Conservation (phyloP, 2,797 vertebrate genomes). For the Decapterus maruadsi region DNA sequence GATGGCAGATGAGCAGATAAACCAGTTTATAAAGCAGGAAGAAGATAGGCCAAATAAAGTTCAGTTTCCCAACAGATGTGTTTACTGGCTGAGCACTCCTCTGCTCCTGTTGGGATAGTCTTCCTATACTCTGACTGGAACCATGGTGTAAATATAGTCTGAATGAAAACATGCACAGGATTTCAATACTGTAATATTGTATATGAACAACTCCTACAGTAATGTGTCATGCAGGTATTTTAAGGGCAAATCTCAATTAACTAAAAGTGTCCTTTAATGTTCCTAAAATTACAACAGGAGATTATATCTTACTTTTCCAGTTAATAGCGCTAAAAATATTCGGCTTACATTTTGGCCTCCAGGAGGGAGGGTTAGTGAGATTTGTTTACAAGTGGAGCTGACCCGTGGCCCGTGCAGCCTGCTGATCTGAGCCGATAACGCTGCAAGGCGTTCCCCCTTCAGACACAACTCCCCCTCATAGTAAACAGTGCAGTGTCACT, state of each 20-base stretch:
- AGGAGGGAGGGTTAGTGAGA: slow-evolving; percentile 22
- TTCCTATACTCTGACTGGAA: neutral
- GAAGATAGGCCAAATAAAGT: neutral
- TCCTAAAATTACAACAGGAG: slow-evolving; percentile 28
- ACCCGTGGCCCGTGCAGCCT: slow-evolving; percentile 22
- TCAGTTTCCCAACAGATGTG: neutral
- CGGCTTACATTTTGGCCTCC: slow-evolving; percentile 27
- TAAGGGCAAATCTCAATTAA: neutral
- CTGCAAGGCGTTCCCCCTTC: slow-evolving; percentile 53
- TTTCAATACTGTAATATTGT: neutral
- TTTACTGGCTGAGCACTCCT: slow-evolving; percentile 13
- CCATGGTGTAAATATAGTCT: neutral
- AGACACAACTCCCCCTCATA: slow-evolving; percentile 25
- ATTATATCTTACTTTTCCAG: slow-evolving; percentile 57
- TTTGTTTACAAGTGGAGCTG: slow-evolving; percentile 66
- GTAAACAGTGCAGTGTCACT: slow-evolving; percentile 42
- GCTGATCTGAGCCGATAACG: slow-evolving; percentile 71
- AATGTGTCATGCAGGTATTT: neutral
- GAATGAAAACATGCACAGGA: too few relatives aligned
- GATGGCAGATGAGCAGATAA: neutral
- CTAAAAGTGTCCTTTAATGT: neutral
- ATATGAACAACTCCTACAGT: neutral
- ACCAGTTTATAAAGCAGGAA: slow-evolving; percentile 8
- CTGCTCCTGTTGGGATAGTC: neutral
- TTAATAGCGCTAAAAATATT: slow-evolving; percentile 58